Evolutionary conservation across 2,888 invertebrate genomes (phyloP), one percentile per base, ranked within the genome.

Genomic region (Tetragnatha montana): DNA sequence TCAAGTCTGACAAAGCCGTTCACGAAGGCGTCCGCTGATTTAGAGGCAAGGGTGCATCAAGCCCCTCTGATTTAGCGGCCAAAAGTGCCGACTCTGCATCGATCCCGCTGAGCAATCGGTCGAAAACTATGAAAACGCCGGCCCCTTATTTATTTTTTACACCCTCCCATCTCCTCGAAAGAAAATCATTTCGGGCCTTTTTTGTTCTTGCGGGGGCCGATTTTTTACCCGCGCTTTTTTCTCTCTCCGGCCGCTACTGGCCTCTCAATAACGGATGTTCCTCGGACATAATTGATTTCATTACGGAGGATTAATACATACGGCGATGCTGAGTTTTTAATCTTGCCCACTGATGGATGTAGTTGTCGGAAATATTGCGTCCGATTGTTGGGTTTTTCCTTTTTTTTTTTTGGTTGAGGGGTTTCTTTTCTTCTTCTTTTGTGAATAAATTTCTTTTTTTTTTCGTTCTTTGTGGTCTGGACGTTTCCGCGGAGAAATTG

Each of bases 201-300:
- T 35, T 68, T 51, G 79, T 84, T 47, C 75, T 21, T 60, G 22
- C 73, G n/a, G 50, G 21, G 22, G 76, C 68, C 76, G 75, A 83
- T 75, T 83, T 83, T 83, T 83, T 83, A 83, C 81, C 73, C 12
- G 81, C 21, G 71, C 70, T 71, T 85, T 87, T 79, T 74, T 73
- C 80, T 21, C 60, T 68, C 80, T n/a, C n/a, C n/a, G n/a, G n/a
- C n/a, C 14, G 47, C 47, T n/a, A 8, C 19, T 68, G 17, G 60
- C 74, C 81, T 76, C 76, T 87, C 87, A 81, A 87, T 87, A 87
- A 81, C 81, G 81, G 75, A 81, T 87, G 87, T 87, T 87, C 70
- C 47, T 68, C 47, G 70, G 80, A 80, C 81, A 87, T 81, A 87
- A 87, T 87, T 87, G 87, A 87, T 87, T 87, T 87, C 87, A 87